Evolutionary conservation across 2,888 invertebrate species (phyloP).

Genomic region (Petrophora chlorosata): DNA sequence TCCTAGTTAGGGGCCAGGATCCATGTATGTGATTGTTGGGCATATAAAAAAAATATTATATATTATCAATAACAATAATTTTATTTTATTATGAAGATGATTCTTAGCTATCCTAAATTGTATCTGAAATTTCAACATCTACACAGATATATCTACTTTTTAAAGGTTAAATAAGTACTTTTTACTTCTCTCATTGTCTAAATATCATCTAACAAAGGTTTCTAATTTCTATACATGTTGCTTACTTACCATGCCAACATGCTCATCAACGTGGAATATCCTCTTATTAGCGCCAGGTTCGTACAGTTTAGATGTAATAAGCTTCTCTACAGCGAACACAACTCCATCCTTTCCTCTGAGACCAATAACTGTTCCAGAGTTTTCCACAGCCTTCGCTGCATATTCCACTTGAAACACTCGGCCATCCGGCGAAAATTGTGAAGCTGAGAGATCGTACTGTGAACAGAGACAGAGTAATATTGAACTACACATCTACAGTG

Average conservation of each 20-base stretch:
- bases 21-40: too few species aligned
- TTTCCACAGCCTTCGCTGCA: conserved; percentile 99
- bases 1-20: too few species aligned
- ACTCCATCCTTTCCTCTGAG: conserved; percentile 98
- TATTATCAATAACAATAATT: too few species aligned
- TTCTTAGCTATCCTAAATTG: too few species aligned
- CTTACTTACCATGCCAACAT: conserved; percentile 93
- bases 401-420: conserved; percentile 99
- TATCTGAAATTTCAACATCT: too few species aligned
- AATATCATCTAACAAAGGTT: too few species aligned
- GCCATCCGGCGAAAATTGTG: conserved; percentile 99
- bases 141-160: too few species aligned
- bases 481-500: not conserved
- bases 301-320: conserved; percentile 96
- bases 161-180: too few species aligned
- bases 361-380: conserved; percentile 97
- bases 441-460: conserved; percentile 99
- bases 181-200: too few species aligned
- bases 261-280: conserved; percentile 95
- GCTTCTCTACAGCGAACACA: conserved; percentile 98
- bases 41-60: too few species aligned
- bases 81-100: too few species aligned
- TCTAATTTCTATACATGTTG: too few species aligned
- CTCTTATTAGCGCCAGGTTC: conserved; percentile 96
- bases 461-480: conserved; percentile 45